Evolutionary conservation across 1,140 invertebrate genomes (phyloP), one percentile per base, ranked within the genome.

Genomic region (Pogonus chalceus): DNA sequence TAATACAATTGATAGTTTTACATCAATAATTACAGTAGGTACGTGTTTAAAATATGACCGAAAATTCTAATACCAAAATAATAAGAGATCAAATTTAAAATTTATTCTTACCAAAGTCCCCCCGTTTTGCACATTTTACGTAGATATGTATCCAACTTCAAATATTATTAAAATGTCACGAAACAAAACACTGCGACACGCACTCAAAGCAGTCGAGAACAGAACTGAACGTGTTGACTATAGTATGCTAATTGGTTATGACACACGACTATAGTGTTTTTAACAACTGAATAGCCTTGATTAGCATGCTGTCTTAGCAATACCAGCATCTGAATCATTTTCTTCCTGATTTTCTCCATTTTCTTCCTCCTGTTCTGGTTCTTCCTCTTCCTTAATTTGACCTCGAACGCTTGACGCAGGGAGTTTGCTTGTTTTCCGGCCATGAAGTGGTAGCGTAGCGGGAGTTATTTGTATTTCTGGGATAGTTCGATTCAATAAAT

Each of bases 401-500:
- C 23, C 49, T 4, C 14, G 22, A 31, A 51, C 23, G 14, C 23
- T 51, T 16, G 12, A 7, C 2, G 23, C 14, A 24, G 49, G 49
- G 1, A 14, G 49, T 51, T 51, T 51, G 31, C 49, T 51, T 9
- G 49, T 14, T 26, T 51, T 51, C 31, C 49, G 12, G 3, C 9
- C 37, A 18, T 51, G 23, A 7, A 2, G n/a, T 16, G 14, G n/a
- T 9, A 10, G 9, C 7, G 7, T 18, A 4, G 4, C 39, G 16
- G 47, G 47, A 20, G 47, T 49, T 4, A 43, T 43, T 9, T 43
- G 37, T 10, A 43, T 43, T 16, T 43, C 37, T 4, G 37, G 37
- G 14, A 26, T 12, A 47, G 72, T 80, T 50, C 81, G 76, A 66
- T 86, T 86, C 48, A 87, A 68, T 53, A 87, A 66, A 70, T 86